Base-by-base conservation (phyloP, 2,888 invertebrate genomes). In the Suillia variegata region DNA sequence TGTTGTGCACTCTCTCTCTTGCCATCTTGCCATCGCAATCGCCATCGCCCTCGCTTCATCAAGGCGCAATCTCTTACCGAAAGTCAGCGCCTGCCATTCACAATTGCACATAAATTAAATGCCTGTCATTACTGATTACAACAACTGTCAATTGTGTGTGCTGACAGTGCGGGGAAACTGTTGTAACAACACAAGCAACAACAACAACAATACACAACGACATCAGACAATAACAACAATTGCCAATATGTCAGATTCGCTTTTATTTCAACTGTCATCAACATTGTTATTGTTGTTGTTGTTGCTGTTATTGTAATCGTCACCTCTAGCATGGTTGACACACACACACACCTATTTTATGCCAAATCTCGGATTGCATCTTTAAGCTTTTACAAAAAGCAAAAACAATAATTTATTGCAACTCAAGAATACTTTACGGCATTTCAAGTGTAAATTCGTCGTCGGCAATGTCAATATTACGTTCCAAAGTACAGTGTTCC, bases 51-150 rank as follows among this genome's bases (percentile, higher is more conserved):
- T 26, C 26, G 26, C 26, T 26, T 10, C 5, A 26, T 10, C 10
- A 26, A 26, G 5, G 10, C 26, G 10, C 26, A 6, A 5, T 26
- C 26, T 6, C 26, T 26, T 10, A 5, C 26, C 10, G 26, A 10
- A 5, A 26, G 26, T 26, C 26, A 17, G 4, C 5, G 18, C 33
- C 33, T 22, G 53, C 20, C 55, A 49, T 17, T 34, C 34, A 48
- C 18, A 48, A 62, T 58, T 66, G 59, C 55, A 61, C 62, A 70
- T 70, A 70, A 70, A 70, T 70, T 69, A 69, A 69, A 68, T 62
- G 68, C 59, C 65, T 69, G 70, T 70, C 70, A 68, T 63, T 68
- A 67, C 67, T 70, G 69, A 70, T 70, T 70, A 70, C 70, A 66
- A 61, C 65, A 67, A 65, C 67, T 70, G 69, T 65, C 66, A 69